phyloP scores from a whole-genome alignment of 2,888 invertebrate genomes.

The Drosophila rellima region DNA sequence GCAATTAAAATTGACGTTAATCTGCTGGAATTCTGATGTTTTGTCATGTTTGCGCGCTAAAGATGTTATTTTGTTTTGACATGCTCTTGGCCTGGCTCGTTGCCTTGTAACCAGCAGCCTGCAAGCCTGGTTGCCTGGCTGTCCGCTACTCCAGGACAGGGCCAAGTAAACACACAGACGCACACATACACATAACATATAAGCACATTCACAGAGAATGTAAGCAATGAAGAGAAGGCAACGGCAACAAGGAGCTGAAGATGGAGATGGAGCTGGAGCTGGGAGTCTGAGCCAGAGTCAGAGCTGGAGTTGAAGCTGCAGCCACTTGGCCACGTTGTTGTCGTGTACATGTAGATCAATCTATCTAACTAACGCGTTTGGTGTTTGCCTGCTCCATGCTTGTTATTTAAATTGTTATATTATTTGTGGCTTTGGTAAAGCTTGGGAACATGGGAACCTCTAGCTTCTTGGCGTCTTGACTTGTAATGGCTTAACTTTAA shows the following conservation, averaged over 20 bases:
- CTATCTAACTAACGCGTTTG: constrained; percentile 81
- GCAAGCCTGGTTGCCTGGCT: constrained; percentile 26
- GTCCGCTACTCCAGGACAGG: constrained; percentile 38
- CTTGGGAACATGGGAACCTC: constrained; percentile 69
- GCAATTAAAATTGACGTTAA: constrained; percentile 82
- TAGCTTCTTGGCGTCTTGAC: constrained; percentile 41
- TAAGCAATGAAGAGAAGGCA: constrained; percentile 37
- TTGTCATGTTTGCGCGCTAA: constrained; percentile 82
- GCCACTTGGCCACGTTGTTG: constrained; percentile 62
- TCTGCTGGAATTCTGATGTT: constrained; percentile 82
- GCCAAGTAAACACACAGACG: constrained; percentile 32
- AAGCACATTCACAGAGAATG: constrained; percentile 6
- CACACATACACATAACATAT: constrained; percentile 4
- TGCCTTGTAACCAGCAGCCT: constrained; percentile 43
- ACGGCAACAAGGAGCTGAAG: constrained; percentile 55
- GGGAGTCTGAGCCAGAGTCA: background rate
- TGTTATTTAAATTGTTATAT: constrained; percentile 82
- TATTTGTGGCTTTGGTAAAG: constrained; percentile 71
- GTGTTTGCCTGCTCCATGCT: constrained; percentile 76
- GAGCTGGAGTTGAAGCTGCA: constrained; percentile 10
- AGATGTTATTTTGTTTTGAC: constrained; percentile 82
- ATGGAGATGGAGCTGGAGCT: constrained; percentile 33
- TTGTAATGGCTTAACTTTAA: constrained; percentile 75
- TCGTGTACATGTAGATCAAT: constrained; percentile 81
- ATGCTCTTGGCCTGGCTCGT: constrained; percentile 72